Evolutionary conservation across 2,113 vertebrate genomes (phyloP), one percentile per base, ranked within the genome.

Genomic region (Centropristis striata): DNA sequence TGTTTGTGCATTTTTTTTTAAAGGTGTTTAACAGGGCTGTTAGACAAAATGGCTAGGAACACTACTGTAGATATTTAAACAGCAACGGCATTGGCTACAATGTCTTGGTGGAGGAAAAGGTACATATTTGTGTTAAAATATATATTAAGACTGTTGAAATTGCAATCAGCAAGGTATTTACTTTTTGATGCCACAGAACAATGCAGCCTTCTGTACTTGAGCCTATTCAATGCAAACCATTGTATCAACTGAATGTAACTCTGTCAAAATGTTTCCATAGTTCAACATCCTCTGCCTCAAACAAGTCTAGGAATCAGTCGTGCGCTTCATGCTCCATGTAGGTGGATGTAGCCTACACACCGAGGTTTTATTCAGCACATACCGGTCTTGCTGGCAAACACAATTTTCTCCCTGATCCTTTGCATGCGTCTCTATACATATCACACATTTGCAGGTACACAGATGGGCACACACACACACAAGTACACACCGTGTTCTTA

Each of bases 401-500:
- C 47, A 44, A 53, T 72, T 68, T 64, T 59, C 57, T 69, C 37
- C 39, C 46, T 64, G 67, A 66, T 75, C 73, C 44, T 63, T 53
- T 36, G 41, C 46, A 57, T 53, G 54, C 53, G 23, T 83, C 75
- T 85, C 75, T 82, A 64, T 65, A 85, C 66, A 37, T 59, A 67
- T 77, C 72, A 79, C 83, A 82, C 60, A 66, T 37, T 37, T 46
- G 58, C 84, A 85, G 57, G 78, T 67, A 83, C 55, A 75, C 79
- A 78, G 44, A 74, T 37, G 23, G 14, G 39, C 69, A 46, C 47
- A 18, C 28, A 18, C 70, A 49, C 12, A 32, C 27, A 39, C 49
- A 57, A 0, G 41, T 4, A 51, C 59, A 66, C 36, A 18, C 36
- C 3, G 1, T 47, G 65, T 73, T 73, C 78, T 73, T 51, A 73